These are phyloP conservation scores for Lepeophtheirus nordmannii DNA, from an alignment of 2,888 invertebrate species.

Conservation along the genomic window DNA sequence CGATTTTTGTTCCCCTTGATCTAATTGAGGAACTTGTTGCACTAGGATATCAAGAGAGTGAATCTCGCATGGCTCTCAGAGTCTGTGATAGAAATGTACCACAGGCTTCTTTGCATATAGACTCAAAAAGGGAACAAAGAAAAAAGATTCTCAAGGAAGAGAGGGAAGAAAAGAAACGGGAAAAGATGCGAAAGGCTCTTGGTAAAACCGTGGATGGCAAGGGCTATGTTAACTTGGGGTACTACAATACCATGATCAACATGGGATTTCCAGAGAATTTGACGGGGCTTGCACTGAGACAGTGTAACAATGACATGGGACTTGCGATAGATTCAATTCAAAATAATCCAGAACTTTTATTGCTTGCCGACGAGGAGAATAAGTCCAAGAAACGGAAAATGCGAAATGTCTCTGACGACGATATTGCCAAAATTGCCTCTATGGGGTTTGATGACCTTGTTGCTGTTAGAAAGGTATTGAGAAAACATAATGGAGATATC, in stretches of 20 bases:
- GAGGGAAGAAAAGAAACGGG: constrained; percentile 30
- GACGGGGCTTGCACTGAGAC: constrained; percentile 46
- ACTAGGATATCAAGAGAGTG: constrained; percentile 47
- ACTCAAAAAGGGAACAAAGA: constrained; percentile 41
- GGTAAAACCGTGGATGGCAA: constrained; percentile 47
- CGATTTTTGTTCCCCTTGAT: constrained; percentile 46
- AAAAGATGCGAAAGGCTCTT: constrained; percentile 37
- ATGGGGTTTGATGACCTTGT: constrained; percentile 45
- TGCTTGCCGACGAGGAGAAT: constrained; percentile 33
- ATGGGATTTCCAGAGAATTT: constrained; percentile 53
- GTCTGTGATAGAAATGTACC: constrained; percentile 45
- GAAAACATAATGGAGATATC: constrained; percentile 41
- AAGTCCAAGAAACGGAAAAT: constrained; percentile 9
- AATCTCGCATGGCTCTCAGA: constrained; percentile 54
- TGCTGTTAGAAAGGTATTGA: constrained; percentile 42
- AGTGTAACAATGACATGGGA: constrained; percentile 51
- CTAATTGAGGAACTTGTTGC: constrained; percentile 33
- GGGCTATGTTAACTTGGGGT: constrained; percentile 31
- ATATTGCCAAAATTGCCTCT: constrained; percentile 38
- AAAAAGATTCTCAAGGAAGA: constrained; percentile 36
- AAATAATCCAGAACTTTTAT: constrained; percentile 44
- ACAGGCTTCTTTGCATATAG: constrained; percentile 49
- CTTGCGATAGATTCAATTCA: constrained; percentile 49
- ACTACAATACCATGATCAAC: constrained; percentile 27
- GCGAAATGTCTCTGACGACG: constrained; percentile 18